These are phyloP conservation scores for Rousettus leschenaultii DNA, from an alignment of 2,113 vertebrate genomes.

Conservation along the genomic window DNA sequence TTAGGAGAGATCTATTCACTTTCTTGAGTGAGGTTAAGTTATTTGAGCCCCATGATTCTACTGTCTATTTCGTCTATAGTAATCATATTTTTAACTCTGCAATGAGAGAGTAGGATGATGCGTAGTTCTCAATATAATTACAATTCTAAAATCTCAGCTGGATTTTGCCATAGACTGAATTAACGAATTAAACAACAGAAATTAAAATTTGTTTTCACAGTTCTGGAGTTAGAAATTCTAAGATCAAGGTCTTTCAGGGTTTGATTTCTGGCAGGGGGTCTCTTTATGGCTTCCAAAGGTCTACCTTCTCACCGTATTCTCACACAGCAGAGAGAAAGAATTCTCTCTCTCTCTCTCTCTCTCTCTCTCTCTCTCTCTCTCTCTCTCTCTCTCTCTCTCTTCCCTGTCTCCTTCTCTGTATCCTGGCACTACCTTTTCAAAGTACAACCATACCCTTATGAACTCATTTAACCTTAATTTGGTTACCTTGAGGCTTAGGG, in stretches of 20 bases:
- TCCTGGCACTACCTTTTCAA: neutral
- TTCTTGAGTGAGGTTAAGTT: neutral
- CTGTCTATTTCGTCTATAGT: neutral
- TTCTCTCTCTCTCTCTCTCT: neutral
- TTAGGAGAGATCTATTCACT: neutral
- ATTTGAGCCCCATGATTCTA: neutral
- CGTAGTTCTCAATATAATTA: neutral
- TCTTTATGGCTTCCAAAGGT: neutral
- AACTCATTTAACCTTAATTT: neutral
- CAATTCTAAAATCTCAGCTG: neutral
- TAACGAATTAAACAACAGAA: neutral
- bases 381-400: neutral
- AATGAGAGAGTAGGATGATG: neutral
- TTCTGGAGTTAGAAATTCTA: neutral
- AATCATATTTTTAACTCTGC: neutral
- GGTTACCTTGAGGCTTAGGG: neutral
- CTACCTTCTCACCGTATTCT: neutral
- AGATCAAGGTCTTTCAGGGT: neutral
- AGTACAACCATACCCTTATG: neutral
- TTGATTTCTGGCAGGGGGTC: neutral
- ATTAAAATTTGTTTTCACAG: neutral
- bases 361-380: neutral
- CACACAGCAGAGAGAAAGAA: neutral
- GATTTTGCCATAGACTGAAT: neutral
- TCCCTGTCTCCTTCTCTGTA: neutral